Conservation (phyloP, 2,888 invertebrate species). For the Priocnemis perturbator region DNA sequence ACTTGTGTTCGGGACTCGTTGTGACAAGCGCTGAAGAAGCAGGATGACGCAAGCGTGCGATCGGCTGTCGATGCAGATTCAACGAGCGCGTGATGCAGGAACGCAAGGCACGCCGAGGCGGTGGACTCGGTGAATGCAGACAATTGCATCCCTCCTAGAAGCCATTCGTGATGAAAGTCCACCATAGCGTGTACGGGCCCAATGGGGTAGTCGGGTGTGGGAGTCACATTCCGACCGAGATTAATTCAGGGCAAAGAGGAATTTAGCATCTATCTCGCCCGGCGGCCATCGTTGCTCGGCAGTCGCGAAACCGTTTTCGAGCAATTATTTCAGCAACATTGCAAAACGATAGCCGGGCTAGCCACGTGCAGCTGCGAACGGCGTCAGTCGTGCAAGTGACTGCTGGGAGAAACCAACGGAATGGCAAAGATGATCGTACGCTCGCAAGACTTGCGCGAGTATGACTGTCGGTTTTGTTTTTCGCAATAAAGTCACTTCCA, state of each 20-base stretch:
- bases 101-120: constrained; percentile 1
- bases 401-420: too few species aligned
- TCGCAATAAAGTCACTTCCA: too few species aligned
- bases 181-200: constrained; percentile 51
- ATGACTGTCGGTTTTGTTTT: too few species aligned
- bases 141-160: constrained; percentile 60
- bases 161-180: constrained; percentile 62
- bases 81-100: constrained; percentile 2
- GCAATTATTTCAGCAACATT: constrained; percentile 73
- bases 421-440: too few species aligned
- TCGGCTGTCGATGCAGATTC: background rate
- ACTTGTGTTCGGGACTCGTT: too few species aligned
- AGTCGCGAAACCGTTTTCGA: constrained; percentile 64
- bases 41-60: constrained; percentile 1
- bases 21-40: background rate
- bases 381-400: constrained; percentile 1
- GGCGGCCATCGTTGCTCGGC: constrained; percentile 52
- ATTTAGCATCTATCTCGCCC: constrained; percentile 70
- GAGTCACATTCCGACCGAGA: constrained; percentile 72
- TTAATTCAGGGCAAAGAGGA: constrained; percentile 73
- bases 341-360: constrained; percentile 68
- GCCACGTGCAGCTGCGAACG: constrained; percentile 5
- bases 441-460: too few species aligned
- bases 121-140: constrained; percentile 25
- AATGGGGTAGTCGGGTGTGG: constrained; percentile 57